Conservation (phyloP, 2,797 vertebrate genomes). For the Linurgus olivaceus region DNA sequence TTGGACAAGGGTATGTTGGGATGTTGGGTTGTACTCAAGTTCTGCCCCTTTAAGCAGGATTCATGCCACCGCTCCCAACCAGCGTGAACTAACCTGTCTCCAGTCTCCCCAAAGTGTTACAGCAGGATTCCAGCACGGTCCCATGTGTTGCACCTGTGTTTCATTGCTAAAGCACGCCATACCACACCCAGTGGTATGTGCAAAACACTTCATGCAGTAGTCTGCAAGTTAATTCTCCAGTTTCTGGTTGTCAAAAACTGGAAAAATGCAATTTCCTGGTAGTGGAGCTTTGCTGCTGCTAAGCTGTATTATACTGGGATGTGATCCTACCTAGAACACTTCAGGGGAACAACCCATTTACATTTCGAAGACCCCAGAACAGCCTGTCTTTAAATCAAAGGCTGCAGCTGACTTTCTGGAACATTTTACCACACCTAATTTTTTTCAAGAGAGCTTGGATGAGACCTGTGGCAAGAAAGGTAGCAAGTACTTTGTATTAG, state of each 20-base stretch:
- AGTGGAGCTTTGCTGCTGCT: background rate
- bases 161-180: background rate
- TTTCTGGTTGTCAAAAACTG: background rate
- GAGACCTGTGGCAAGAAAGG: background rate
- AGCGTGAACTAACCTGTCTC: background rate
- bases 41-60: conserved; percentile 1
- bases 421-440: background rate
- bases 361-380: background rate
- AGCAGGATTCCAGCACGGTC: background rate
- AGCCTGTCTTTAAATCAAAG: background rate
- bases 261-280: background rate
- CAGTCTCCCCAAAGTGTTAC: background rate
- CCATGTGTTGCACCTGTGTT: background rate
- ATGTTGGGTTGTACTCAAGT: background rate
- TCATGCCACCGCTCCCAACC: background rate
- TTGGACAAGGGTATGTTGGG: conserved; percentile 22
- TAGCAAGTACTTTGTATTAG: background rate
- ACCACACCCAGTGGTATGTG: background rate
- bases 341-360: background rate
- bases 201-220: background rate
- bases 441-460: background rate
- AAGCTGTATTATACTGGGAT: background rate
- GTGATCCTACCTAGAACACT: background rate
- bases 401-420: background rate
- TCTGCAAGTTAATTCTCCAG: background rate